Evolutionary conservation across 2,888 invertebrate species (phyloP), one percentile per base, ranked within the genome.

Genomic region (Acrobasis suavella): DNA sequence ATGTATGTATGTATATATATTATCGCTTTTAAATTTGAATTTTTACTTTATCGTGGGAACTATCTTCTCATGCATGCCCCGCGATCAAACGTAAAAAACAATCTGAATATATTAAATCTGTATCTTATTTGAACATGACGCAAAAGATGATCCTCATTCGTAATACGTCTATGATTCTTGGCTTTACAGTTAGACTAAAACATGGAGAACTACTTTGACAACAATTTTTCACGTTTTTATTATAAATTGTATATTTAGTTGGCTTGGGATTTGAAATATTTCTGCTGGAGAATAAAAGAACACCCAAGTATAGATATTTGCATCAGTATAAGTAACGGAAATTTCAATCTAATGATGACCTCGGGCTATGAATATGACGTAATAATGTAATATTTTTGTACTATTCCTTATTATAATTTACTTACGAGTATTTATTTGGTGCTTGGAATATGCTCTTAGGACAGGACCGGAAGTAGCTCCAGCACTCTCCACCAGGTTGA

Each of bases 381-480:
- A 32, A 2, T 22, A 22, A 3, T 22, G 22, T 3, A 22, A 22
- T 22, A 22, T 32, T 32, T 32, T 32, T 32, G 8, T 8, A 32
- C 32, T 32, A 7, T 7, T 32, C 32, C 32, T 32, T 32, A 5
- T 5, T 22, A 7, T 32, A 7, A 5, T 32, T 32, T 52, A 87
- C 92, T 87, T 76, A 93, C 93, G 92, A 82, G 74, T 93, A 93
- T 80, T 93, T 93, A 68, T 92, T 92, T 8, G 80, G 75, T 1
- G 94, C 89, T 67, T 93, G 87, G 80, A 97, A 97, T 60, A 97
- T 92, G 62, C 97, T 97, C 85, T 96, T 96, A 15, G 97, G 96
- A 75, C 97, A 97, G 60, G 95, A 94, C 77, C 96, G 95, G 86
- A 95, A 96, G 81, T 97, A 97, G 0, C 96, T 96, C 95, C 96